Base-by-base conservation (phyloP, 2,113 vertebrate genomes). In the Epinephelus moara region DNA sequence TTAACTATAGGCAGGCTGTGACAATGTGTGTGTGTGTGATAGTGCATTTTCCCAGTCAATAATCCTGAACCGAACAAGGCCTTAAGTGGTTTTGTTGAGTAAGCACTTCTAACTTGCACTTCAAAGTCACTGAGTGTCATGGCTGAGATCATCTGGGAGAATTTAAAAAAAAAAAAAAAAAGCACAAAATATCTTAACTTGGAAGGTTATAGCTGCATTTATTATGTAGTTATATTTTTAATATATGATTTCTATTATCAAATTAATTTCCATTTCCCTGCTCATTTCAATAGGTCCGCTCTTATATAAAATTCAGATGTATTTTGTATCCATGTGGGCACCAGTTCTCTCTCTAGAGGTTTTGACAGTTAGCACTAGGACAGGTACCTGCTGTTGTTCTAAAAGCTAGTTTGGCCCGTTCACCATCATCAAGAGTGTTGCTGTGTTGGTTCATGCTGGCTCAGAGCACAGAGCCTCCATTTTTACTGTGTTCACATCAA, bases 61-160 rank as follows among this genome's bases (percentile, higher is more conserved):
- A 93, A 88, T 82, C 74, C 75, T 88, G 89, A 92, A 93, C 91
- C 70, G 33, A 87, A 90, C 91, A 92, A 91, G 92, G 83, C 84
- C 93, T 91, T 73, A 82, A 92, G 88, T 86, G 69, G 63, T 88
- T 86, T 61, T 85, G 67, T 85, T 87, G 87, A 78, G 78, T 85
- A 88, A 92, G 81, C 76, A 78, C 66, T 82, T 85, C n/a, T 25
- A 59, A 50, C 37, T 40, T 73, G 27, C 49, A 56, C 27, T 52
- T 67, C 17, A 76, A 75, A 57, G 19, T 82, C 55, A 27, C 62
- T 59, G 60, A 3, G 19, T 9, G 69, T 52, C n/a, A 60, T 6
- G 1, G 56, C 5, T 42, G 12, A 50, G 15, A 19, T 19, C 1
- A 2, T 5, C 23, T 0, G 18, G 18, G 6, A 11, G 49, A 56